These are phyloP conservation scores for Minunthozetes semirufus DNA, from an alignment of 2,888 invertebrate species.

Conservation along the genomic window DNA sequence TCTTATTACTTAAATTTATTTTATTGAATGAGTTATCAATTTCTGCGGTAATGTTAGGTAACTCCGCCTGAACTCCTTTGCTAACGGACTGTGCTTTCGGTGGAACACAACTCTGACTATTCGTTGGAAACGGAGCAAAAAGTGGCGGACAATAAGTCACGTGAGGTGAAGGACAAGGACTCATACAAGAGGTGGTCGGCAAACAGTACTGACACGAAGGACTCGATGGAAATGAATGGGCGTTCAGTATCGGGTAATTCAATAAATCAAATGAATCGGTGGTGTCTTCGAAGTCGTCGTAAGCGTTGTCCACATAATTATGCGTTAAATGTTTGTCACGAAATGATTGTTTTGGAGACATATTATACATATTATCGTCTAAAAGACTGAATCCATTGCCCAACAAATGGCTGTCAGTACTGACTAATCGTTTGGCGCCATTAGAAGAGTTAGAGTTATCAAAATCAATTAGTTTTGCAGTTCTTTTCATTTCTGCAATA, in stretches of 20 bases:
- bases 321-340: slow-evolving; percentile 6
- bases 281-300: background rate
- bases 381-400: slow-evolving; percentile 7
- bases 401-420: background rate
- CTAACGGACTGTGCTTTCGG: background rate
- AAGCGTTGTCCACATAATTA: background rate
- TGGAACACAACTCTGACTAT: background rate
- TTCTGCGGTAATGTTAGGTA: background rate
- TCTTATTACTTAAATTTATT: slow-evolving; percentile 16
- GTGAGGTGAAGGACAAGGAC: background rate
- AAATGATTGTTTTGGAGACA: background rate
- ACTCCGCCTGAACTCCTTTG: slow-evolving; percentile 22
- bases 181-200: background rate
- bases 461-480: slow-evolving; percentile 32
- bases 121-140: slow-evolving; percentile 9
- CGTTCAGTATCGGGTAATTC: slow-evolving; percentile 12
- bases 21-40: slow-evolving; percentile 4
- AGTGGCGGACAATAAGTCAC: background rate
- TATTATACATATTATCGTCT: background rate
- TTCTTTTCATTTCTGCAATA: slow-evolving; percentile 40
- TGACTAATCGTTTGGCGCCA: background rate
- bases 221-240: background rate
- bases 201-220: slow-evolving; percentile 26
- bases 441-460: background rate
- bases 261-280: slow-evolving; percentile 29